Evolutionary conservation across 64 coral and sea anemone species (phyloP), one percentile per base, ranked within the genome.

Genomic region (Hydrozoanthus tunicans): DNA sequence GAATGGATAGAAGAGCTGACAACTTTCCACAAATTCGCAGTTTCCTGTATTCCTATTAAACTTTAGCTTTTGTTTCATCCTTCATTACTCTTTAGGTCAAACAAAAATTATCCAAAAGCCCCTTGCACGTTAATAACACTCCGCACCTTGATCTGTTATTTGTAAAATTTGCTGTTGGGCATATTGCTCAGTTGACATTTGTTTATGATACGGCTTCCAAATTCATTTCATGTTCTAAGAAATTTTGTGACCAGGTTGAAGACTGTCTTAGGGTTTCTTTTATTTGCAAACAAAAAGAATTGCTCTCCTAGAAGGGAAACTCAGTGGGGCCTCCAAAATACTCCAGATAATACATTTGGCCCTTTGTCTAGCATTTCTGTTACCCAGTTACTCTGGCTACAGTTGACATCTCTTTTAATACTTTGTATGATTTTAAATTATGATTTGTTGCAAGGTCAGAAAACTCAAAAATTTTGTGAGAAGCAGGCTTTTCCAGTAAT

Each of bases 351-450:
- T 26, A 65, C 60, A 66, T 82, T 14, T 12, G 59, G 80, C 20
- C 80, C 80, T 82, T 65, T 82, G 25, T 64, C 24, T 65, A 7
- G 53, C 80, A 65, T 64, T 53, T 82, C 80, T 82, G 80, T 63
- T 82, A 4, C 26, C 7, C 27, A 82, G 61, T 65, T 82, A 25
- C 62, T 81, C 60, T 0, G 6, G 61, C 15, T 53, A 65, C 74
- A 88, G 58, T 26, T 59, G 55, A 61, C n/a, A 43, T 7, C 60
- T 60, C 24, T 6, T 59, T 58, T 61, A 26, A 62, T 74, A 88
- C 58, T 43, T 59, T 64, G 61, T 5, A 7, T 51, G 24, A 62
- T 9, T 3, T 88, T 73, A 43, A 9, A 5, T 57, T 13, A 58
- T 58, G 24, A 6, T 13, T 59, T 60, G 53, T 59, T 73, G 52